Percentiles rank a stretch among this genome's conserved stretches.
These are phyloP conservation scores for Microcebus jonahi DNA, from an alignment of 2,113 vertebrate species.

Conservation along the genomic window DNA sequence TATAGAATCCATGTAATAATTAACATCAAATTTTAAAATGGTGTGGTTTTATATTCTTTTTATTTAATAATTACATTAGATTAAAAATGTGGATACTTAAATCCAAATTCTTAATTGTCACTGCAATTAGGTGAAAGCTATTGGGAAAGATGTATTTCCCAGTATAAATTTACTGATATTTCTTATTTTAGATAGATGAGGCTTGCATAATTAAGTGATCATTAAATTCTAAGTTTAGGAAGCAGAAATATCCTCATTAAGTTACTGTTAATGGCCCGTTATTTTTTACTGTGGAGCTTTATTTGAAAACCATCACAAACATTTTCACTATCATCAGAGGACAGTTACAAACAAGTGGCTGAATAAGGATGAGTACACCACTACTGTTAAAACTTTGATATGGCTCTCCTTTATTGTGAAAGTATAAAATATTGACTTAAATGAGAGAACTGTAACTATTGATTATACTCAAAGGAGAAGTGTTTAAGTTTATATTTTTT, in stretches of 20 bases:
- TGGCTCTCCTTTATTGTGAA: background rate
- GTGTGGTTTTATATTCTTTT: background rate
- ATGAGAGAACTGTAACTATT: conserved; percentile 25
- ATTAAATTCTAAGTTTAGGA: conserved; percentile 52
- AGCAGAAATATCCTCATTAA: conserved; percentile 63
- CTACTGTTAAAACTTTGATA: conserved; percentile 50
- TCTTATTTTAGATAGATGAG: conserved; percentile 68
- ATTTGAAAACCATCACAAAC: conserved; percentile 1
- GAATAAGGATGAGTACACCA: background rate
- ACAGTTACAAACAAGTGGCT: background rate
- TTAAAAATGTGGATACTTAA: background rate
- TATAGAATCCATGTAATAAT: background rate
- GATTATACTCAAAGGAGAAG: conserved; percentile 37
- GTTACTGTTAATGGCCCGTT: background rate
- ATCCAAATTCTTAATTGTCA: background rate
- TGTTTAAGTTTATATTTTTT: conserved; percentile 43
- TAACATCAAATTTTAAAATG: background rate
- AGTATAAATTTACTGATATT: conserved; percentile 35
- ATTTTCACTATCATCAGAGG: conserved; percentile 13
- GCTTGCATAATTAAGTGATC: conserved; percentile 57
- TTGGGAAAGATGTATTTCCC: conserved; percentile 44
- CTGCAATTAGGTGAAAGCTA: background rate
- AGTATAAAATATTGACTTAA: conserved; percentile 51
- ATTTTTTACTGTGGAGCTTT: background rate
- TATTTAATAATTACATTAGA: conserved; percentile 12